Base-by-base conservation (phyloP, 2,888 invertebrate genomes). In the Aethes cnicana region DNA sequence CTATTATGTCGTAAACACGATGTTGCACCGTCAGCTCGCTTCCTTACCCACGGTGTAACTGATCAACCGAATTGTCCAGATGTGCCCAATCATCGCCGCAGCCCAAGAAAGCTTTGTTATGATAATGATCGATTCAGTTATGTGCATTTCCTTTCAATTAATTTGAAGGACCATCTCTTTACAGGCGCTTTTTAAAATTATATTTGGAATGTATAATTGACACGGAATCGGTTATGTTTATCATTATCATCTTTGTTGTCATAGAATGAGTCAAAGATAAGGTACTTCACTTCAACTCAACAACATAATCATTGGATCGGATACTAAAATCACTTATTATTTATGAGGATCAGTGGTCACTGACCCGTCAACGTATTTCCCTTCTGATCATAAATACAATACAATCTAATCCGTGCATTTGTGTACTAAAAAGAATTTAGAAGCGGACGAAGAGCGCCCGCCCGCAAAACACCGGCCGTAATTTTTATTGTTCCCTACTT, bases 1-100 rank as follows among this genome's bases (percentile, higher is more conserved):
- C 78, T 81, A 85, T 84, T 87, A 84, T 83, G 81, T 83, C 85
- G 80, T 85, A 81, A 85, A 85, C 74, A 78, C 58, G 56, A 72
- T 72, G 63, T 69, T 77, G 78, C 75, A 72, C 62, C 65, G 72
- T 73, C 77, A 74, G 61, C 49, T 59, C 53, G 59, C 64, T 65
- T 67, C 65, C 65, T 57, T 62, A 63, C 57, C 54, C 57, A 52
- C 54, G 59, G 44, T 41, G 53, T 39, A 32, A 23, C 26, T 58
- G 53, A 61, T 61, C 65, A 56, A 57, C 65, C 58, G 56, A 56
- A 55, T 56, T 47, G 61, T 60, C 59, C 55, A 57, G 62, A 63
- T 67, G 33, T 46, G 63, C 67, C 64, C 65, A 68, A 73, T 74
- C 64, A 67, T 69, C 60, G 61, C 28, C 25, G 41, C 33, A 46